A percentile compares a stretch with the other conserved stretches of the same genome.
phyloP scores from a whole-genome alignment of 2,888 invertebrate genomes.

The Tolmerus cingulatus region DNA sequence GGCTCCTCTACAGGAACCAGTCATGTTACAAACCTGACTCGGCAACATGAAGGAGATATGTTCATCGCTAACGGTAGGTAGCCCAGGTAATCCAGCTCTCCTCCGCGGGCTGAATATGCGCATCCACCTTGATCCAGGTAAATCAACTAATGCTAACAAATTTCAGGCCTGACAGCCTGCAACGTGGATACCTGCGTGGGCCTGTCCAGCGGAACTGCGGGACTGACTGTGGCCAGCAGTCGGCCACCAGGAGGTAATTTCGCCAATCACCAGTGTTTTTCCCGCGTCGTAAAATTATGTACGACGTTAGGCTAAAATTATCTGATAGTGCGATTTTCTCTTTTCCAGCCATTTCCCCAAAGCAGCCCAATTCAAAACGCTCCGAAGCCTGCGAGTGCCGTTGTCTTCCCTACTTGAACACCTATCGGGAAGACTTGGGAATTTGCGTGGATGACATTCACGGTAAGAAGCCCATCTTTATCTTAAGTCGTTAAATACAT shows the following conservation, averaged over 20 bases:
- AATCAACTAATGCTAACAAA: slow-evolving; percentile 18
- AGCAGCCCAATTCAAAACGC: not conserved
- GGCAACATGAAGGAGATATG: slow-evolving; percentile 63
- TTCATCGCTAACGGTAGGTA: slow-evolving; percentile 62
- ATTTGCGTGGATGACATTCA: slow-evolving; percentile 87
- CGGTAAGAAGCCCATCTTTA: slow-evolving; percentile 67
- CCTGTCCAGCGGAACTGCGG: slow-evolving; percentile 63
- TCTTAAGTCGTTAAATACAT: not conserved
- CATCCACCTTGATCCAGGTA: not conserved
- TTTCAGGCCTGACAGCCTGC: slow-evolving; percentile 58
- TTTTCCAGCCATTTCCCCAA: not conserved
- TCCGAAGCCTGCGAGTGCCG: slow-evolving; percentile 73
- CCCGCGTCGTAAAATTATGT: not conserved
- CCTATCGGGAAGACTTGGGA: slow-evolving; percentile 84
- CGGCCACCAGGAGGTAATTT: slow-evolving; percentile 57
- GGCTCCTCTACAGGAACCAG: slow-evolving; percentile 17
- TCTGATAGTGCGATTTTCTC: not conserved
- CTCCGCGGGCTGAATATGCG: not conserved
- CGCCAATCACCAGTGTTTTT: slow-evolving; percentile 49
- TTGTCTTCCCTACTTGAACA: slow-evolving; percentile 77
- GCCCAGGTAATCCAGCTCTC: not conserved
- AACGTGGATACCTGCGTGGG: slow-evolving; percentile 63
- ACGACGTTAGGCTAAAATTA: slow-evolving; percentile 6
- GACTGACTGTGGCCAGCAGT: slow-evolving; percentile 55
- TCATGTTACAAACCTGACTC: slow-evolving; percentile 61